Base-by-base conservation (phyloP, 2,797 vertebrate genomes). In the Typhlichthys eigenmanni region DNA sequence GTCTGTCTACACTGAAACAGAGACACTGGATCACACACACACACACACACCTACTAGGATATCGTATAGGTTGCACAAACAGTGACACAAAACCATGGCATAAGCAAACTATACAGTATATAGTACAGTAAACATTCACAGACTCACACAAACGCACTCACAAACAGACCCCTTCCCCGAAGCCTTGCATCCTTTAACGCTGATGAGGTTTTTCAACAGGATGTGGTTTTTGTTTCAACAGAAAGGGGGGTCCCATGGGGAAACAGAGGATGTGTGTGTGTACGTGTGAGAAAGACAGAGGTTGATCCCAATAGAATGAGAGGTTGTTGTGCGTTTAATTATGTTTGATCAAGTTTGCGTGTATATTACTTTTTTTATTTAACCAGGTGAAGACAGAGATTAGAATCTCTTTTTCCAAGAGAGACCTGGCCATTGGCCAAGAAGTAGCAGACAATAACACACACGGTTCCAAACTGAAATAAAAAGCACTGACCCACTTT, bases 171-270 rank as follows among this genome's bases (percentile, higher is more conserved):
- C 46, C 50, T 68, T 62, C 29, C 76, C 62, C 47, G 59, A 74
- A 74, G 45, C 51, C 3, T 38, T 57, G 47, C 55, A 64, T 74
- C 77, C 67, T 75, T 57, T 68, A 64, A 56, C 49, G 72, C 51
- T 34, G 19, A 12, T 19, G 51, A 61, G 75, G 66, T 65, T 8
- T 78, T 78, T 72, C 34, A 73, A 80, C 79, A 87, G 87, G 88
- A 91, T 81, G 87, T 84, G 84, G 83, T 53, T 67, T 77, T 68
- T 53, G 46, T 64, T 74, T 66, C 66, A 13, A 66, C 17, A 57
- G 52, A 47, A 52, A 60, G 13, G 43, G 45, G 55, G 59, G 55
- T 46, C 16, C 56, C 43, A 34, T n/a, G 19, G 52, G 58, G 29
- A 55, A 55, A 50, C 0, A 1, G 51, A 71, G 50, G 53, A 56